Evolutionary conservation across 2,113 vertebrate genomes (phyloP).

Genomic region (Xenopus borealis): DNA sequence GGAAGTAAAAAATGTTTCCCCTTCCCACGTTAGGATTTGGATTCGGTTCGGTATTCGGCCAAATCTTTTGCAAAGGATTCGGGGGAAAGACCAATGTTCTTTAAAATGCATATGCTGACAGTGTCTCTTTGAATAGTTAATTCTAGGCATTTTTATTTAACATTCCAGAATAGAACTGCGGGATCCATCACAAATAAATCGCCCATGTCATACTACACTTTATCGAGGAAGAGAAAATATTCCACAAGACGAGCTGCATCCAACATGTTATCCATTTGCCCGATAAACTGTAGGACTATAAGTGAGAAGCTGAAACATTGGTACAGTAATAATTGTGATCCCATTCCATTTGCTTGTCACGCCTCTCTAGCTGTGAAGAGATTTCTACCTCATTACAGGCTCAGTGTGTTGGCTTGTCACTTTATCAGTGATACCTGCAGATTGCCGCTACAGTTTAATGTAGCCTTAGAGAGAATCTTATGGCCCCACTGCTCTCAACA

Average conservation of each 20-base stretch:
- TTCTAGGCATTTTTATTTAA: neutral
- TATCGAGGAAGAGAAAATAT: constrained; percentile 9
- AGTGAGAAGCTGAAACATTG: constrained; percentile 8
- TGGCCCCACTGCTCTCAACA: neutral
- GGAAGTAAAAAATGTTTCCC: too few species aligned
- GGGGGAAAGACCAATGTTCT: too few species aligned
- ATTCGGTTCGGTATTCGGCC: too few species aligned
- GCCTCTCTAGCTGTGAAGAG: constrained; percentile 16
- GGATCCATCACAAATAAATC: neutral
- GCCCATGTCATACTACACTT: neutral
- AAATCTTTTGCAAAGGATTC: too few species aligned
- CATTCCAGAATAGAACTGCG: neutral
- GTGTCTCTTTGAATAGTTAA: too few species aligned
- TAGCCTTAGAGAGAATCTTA: neutral
- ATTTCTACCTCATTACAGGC: constrained; percentile 29
- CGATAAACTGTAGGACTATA: constrained; percentile 30
- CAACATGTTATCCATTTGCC: constrained; percentile 32
- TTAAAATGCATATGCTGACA: too few species aligned
- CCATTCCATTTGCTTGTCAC: constrained; percentile 29
- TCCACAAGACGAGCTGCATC: constrained; percentile 12
- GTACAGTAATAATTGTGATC: constrained; percentile 13
- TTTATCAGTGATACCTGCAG: constrained; percentile 18
- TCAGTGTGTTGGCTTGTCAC: constrained; percentile 19
- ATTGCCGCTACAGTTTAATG: constrained; percentile 18
- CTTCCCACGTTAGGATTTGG: too few species aligned